phyloP scores from a whole-genome alignment of 2,888 invertebrate genomes.

The Drosophila neonasuta region DNA sequence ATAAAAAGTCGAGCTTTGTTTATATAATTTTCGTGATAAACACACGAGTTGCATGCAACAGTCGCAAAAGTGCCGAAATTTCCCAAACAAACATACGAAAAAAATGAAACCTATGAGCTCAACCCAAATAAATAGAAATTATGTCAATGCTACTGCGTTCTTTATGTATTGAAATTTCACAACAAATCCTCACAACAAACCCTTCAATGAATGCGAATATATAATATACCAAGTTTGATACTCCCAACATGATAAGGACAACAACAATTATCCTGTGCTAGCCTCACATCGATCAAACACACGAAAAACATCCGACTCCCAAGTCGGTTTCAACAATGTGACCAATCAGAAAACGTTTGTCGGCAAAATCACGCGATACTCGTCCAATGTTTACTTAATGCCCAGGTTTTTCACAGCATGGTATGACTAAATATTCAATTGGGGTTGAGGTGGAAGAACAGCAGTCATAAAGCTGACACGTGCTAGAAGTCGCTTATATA shows the following conservation, averaged over 20 bases:
- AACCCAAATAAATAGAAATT: slow-evolving; percentile 73
- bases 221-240: slow-evolving; percentile 39
- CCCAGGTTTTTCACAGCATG: slow-evolving; percentile 48
- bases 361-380: slow-evolving; percentile 70
- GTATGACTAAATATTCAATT: slow-evolving; percentile 33
- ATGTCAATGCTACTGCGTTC: slow-evolving; percentile 57
- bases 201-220: background rate
- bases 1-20: background rate
- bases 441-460: background rate
- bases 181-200: slow-evolving; percentile 24
- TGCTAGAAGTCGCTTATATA: slow-evolving; percentile 51
- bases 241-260: slow-evolving; percentile 47
- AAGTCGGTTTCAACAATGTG: slow-evolving; percentile 3
- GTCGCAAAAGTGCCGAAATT: slow-evolving; percentile 36
- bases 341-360: slow-evolving; percentile 66
- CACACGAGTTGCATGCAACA: slow-evolving; percentile 36
- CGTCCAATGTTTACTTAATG: slow-evolving; percentile 50
- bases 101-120: slow-evolving; percentile 45
- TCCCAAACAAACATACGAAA: slow-evolving; percentile 22
- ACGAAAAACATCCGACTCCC: slow-evolving; percentile 22
- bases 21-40: background rate
- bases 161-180: slow-evolving; percentile 55
- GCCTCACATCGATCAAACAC: slow-evolving; percentile 69
- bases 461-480: slow-evolving; percentile 54
- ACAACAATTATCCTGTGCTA: slow-evolving; percentile 46